Evolutionary conservation across 1,140 invertebrate species (phyloP).

Genomic region (Neodiprion virginianus): DNA sequence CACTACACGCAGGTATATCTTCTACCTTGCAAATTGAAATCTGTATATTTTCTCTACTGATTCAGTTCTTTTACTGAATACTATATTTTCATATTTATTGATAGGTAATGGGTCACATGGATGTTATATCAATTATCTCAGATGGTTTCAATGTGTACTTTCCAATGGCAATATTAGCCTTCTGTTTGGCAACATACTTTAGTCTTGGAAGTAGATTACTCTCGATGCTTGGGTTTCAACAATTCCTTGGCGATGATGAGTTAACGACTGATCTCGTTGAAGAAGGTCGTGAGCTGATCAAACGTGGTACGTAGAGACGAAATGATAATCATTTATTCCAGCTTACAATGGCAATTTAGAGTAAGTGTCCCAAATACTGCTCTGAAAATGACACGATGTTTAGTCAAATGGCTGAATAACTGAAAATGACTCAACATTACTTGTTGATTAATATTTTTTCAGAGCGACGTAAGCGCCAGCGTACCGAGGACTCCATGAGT

Average conservation of each 20-base stretch:
- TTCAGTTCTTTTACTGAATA: not conserved
- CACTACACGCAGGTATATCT: conserved; percentile 82
- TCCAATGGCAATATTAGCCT: conserved; percentile 93
- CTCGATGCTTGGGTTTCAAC: conserved; percentile 91
- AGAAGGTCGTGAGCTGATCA: conserved; percentile 90
- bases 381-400: not conserved
- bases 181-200: conserved; percentile 96
- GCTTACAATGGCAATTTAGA: conserved; percentile 3
- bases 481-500: conserved; percentile 78
- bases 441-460: conserved; percentile 28
- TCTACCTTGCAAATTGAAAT: conserved; percentile 16
- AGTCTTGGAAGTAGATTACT: conserved; percentile 89
- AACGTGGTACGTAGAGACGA: conserved; percentile 68
- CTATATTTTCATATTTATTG: conserved; percentile 36
- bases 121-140: conserved; percentile 95
- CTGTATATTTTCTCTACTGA: conserved; percentile 11
- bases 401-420: conserved; percentile 20
- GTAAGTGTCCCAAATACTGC: conserved; percentile 12
- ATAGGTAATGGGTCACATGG: conserved; percentile 99
- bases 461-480: conserved; percentile 83
- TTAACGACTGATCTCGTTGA: conserved; percentile 92
- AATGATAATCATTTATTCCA: not conserved
- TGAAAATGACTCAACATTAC: conserved; percentile 22
- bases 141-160: conserved; percentile 99
- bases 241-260: conserved; percentile 94